These are phyloP conservation scores for Heliconius cydno DNA, from an alignment of 2,888 invertebrate species.

Conservation along the genomic window DNA sequence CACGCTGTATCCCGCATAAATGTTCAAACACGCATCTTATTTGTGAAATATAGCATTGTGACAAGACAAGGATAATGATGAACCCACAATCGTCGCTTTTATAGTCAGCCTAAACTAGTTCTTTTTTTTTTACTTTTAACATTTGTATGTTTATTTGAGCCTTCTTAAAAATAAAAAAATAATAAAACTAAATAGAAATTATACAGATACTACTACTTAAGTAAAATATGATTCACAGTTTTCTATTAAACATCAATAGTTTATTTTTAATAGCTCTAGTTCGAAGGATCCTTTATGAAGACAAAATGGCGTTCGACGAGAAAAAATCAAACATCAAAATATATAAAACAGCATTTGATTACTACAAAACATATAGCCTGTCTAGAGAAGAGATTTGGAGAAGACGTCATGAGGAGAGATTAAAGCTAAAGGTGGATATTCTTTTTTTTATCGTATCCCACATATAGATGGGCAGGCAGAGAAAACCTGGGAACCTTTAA, in stretches of 20 bases:
- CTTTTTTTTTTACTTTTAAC: too few relatives aligned
- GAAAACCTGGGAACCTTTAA: too few relatives aligned
- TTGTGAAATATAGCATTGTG: too few relatives aligned
- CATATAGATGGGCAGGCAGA: too few relatives aligned
- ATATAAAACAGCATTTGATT: conserved; percentile 64
- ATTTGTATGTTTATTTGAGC: too few relatives aligned
- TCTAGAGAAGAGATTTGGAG: conserved; percentile 62
- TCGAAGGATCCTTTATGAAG: conserved; percentile 71
- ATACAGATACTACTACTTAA: neutral
- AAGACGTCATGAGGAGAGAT: conserved; percentile 56
- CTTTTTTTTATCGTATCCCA: neutral
- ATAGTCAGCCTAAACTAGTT: neutral
- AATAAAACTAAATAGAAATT: neutral
- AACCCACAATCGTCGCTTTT: neutral
- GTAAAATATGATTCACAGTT: neutral
- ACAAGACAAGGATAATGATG: neutral
- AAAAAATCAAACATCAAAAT: conserved; percentile 48
- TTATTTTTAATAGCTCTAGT: conserved; percentile 58
- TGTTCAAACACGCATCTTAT: too few relatives aligned
- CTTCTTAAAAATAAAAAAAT: neutral
- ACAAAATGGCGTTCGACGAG: conserved; percentile 59
- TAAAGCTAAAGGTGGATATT: conserved; percentile 54
- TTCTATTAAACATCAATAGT: neutral
- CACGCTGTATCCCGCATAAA: neutral
- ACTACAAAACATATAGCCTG: conserved; percentile 67